Evolutionary conservation across 2,888 invertebrate species (phyloP).

Genomic region (Diadromus collaris): DNA sequence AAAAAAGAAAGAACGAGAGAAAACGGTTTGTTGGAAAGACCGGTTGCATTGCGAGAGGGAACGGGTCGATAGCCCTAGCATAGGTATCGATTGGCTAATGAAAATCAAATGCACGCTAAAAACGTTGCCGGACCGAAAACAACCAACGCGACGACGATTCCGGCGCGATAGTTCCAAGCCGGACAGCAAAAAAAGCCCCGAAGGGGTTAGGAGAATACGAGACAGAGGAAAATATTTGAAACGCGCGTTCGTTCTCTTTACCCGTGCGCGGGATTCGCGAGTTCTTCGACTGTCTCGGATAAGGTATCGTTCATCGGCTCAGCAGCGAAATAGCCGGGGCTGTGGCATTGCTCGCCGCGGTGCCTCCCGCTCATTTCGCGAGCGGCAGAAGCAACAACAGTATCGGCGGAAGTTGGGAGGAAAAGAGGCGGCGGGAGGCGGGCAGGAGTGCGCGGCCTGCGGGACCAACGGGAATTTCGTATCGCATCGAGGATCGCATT

Average conservation of each 20-base stretch:
- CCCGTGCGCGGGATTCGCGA: slow-evolving; percentile 60
- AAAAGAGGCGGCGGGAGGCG: slow-evolving; percentile 53
- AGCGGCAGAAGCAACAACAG: slow-evolving; percentile 40
- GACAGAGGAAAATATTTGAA: slow-evolving; percentile 70
- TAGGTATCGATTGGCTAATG: too few relatives aligned
- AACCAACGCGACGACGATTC: too few relatives aligned
- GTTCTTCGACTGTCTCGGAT: slow-evolving; percentile 46
- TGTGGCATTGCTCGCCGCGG: slow-evolving; percentile 29
- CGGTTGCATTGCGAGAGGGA: not conserved
- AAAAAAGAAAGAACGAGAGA: slow-evolving; percentile 7
- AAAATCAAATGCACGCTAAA: too few relatives aligned
- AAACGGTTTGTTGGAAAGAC: not conserved
- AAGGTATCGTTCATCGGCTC: slow-evolving; percentile 67
- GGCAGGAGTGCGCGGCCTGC: slow-evolving; percentile 67
- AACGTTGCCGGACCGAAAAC: too few relatives aligned
- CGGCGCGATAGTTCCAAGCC: not conserved
- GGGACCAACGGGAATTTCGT: slow-evolving; percentile 71
- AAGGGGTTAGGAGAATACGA: slow-evolving; percentile 37
- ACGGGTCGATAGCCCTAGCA: too few relatives aligned
- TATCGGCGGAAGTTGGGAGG: slow-evolving; percentile 28
- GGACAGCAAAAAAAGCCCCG: slow-evolving; percentile 19
- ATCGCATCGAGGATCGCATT: slow-evolving; percentile 69
- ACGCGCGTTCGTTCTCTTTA: slow-evolving; percentile 58
- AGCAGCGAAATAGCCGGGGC: slow-evolving; percentile 68
- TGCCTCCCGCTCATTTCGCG: slow-evolving; percentile 72